phyloP scores from a whole-genome alignment of 2,113 vertebrate genomes.

The Seriola quinqueradiata region DNA sequence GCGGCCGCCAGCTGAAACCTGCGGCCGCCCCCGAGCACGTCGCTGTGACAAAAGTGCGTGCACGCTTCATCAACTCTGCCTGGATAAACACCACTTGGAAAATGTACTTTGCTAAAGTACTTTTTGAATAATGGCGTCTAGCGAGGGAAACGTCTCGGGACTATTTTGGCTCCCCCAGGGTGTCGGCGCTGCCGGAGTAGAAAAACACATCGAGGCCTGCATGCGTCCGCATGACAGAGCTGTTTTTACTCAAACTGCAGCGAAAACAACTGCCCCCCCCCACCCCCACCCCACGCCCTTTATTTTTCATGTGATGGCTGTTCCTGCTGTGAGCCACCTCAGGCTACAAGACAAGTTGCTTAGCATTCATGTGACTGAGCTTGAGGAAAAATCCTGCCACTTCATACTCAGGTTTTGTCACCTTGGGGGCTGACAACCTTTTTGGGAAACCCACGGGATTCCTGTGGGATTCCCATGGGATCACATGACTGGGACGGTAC shows the following conservation, averaged over 20 bases:
- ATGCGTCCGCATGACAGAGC: constrained; percentile 25
- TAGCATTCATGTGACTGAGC: constrained; percentile 30
- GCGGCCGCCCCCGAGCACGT: background rate
- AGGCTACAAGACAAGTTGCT: constrained; percentile 36
- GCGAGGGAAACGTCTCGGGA: constrained; percentile 30
- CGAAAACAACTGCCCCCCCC: too few relatives aligned
- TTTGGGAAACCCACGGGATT: background rate
- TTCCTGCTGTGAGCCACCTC: constrained; percentile 27
- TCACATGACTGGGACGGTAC: too few relatives aligned
- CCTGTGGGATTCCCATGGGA: background rate
- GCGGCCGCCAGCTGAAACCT: background rate
- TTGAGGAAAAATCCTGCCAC: background rate
- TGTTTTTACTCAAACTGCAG: constrained; percentile 37
- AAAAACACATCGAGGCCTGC: constrained; percentile 22
- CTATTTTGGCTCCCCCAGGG: constrained; percentile 36
- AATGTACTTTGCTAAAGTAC: constrained; percentile 41
- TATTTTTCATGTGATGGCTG: constrained; percentile 34
- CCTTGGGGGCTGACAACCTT: background rate
- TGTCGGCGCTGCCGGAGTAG: background rate
- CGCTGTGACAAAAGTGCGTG: background rate
- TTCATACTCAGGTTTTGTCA: constrained; percentile 7
- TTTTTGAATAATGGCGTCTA: constrained; percentile 54
- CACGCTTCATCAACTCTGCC: constrained; percentile 23
- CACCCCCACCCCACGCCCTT: background rate
- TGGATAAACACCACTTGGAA: constrained; percentile 31